These are phyloP conservation scores for Onychomys arenicola DNA, from an alignment of 2,797 vertebrate genomes.

Conservation along the genomic window DNA sequence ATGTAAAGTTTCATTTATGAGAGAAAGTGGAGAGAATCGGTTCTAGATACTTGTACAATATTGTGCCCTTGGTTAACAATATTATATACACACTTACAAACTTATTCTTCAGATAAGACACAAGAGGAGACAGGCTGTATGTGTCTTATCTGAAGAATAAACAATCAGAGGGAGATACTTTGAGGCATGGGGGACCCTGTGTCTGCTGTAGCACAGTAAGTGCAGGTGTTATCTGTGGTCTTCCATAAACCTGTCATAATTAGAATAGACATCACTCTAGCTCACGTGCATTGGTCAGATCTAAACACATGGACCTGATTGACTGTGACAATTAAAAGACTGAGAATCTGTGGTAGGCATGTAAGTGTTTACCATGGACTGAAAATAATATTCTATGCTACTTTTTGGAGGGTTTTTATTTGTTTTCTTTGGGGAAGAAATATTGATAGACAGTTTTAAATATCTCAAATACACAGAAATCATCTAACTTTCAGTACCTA, in stretches of 20 bases:
- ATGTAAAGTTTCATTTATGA: neutral
- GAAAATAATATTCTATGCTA: neutral
- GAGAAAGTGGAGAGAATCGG: neutral
- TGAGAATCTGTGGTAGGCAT: neutral
- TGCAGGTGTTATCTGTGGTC: neutral
- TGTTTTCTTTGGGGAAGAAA: neutral
- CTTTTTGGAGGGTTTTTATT: neutral
- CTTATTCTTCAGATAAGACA: neutral
- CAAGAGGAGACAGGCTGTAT: neutral
- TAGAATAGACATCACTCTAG: neutral
- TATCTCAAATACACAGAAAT: neutral
- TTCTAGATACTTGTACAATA: neutral
- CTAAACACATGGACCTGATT: neutral
- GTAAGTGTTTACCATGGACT: neutral
- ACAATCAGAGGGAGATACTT: neutral
- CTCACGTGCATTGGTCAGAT: neutral
- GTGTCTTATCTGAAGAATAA: neutral
- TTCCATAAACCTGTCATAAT: neutral
- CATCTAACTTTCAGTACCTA: neutral
- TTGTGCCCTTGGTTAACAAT: neutral
- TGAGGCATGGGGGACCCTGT: neutral
- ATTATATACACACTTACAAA: neutral
- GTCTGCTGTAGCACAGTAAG: neutral
- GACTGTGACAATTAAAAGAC: too few relatives aligned
- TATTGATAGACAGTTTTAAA: neutral